These are phyloP conservation scores for Prosapia bicincta DNA, from an alignment of 2,888 invertebrate species.

Conservation along the genomic window DNA sequence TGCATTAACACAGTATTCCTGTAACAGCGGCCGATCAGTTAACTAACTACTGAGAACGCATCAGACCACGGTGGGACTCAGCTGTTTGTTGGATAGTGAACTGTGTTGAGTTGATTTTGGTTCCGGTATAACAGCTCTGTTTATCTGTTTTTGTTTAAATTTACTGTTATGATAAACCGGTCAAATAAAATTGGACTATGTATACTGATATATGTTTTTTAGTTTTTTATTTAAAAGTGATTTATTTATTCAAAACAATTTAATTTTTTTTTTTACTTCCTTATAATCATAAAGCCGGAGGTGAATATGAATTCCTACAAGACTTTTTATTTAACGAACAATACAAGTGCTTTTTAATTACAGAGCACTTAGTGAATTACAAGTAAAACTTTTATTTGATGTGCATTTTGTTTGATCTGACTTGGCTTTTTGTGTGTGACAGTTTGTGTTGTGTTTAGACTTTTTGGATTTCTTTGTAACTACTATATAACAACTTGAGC, in stretches of 20 bases:
- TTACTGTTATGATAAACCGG: too few relatives aligned
- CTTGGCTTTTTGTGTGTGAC: neutral
- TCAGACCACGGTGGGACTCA: conserved; percentile 14
- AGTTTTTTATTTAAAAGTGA: neutral
- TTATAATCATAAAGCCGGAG: neutral
- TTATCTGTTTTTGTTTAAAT: conserved; percentile 17
- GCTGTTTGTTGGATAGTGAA: conserved; percentile 19
- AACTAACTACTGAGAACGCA: conserved; percentile 13
- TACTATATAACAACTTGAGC: neutral
- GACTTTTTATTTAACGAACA: neutral
- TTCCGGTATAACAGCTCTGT: conserved; percentile 18
- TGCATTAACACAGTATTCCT: conserved; percentile 2
- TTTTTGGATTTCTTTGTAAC: neutral
- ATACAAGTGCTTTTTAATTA: neutral
- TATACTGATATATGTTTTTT: neutral
- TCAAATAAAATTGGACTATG: neutral
- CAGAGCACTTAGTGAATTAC: neutral
- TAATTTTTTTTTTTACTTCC: neutral
- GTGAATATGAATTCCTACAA: neutral
- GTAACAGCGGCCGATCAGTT: conserved; percentile 12
- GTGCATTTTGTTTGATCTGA: neutral
- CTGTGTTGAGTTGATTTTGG: conserved; percentile 11
- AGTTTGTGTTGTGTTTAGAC: neutral
- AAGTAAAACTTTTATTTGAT: neutral
- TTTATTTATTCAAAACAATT: neutral